Evolutionary conservation across 2,888 invertebrate genomes (phyloP).

Genomic region (Microchrysa polita): DNA sequence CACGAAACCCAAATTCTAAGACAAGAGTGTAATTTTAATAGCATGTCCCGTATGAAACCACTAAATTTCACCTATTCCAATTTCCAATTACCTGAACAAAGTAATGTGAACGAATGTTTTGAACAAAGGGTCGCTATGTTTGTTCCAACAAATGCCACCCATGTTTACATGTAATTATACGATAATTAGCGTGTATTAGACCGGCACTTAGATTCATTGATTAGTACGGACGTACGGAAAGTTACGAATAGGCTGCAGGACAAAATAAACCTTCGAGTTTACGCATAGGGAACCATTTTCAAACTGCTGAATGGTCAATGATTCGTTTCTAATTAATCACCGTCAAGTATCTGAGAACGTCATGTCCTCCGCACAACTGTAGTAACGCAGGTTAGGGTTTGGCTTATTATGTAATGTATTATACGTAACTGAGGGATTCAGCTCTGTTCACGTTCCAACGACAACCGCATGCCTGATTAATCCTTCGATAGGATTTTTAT

Average conservation of each 20-base stretch:
- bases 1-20: too few relatives aligned
- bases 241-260: too few relatives aligned
- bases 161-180: not conserved
- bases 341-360: slow-evolving; percentile 30
- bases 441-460: too few relatives aligned
- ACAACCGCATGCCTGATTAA: not conserved
- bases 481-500: not conserved
- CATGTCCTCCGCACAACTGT: slow-evolving; percentile 9
- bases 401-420: too few relatives aligned
- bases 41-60: too few relatives aligned
- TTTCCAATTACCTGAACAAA: too few relatives aligned
- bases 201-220: slow-evolving; percentile 38
- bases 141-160: not conserved
- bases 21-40: too few relatives aligned
- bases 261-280: too few relatives aligned
- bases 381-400: not conserved
- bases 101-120: not conserved
- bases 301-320: slow-evolving; percentile 22
- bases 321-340: slow-evolving; percentile 39
- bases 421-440: slow-evolving; percentile 13
- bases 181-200: slow-evolving; percentile 17
- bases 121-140: not conserved
- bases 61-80: too few relatives aligned
- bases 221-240: too few relatives aligned
- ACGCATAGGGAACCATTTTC: too few relatives aligned